Conservation (phyloP, 2,113 vertebrate genomes). For the Panurus biarmicus region DNA sequence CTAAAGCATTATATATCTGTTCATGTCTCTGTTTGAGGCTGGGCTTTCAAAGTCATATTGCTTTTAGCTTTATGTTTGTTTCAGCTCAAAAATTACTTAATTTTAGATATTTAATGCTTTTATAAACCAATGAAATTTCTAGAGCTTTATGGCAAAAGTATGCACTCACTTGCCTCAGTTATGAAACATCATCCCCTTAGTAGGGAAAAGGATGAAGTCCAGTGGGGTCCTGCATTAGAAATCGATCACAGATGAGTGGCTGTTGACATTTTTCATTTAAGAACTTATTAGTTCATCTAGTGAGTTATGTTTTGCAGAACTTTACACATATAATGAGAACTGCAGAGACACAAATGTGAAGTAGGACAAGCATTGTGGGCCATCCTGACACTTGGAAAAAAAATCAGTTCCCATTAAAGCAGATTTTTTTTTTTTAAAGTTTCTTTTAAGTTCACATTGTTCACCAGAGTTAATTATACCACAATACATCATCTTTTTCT, state of each 20-base stretch:
- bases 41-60: conserved; percentile 4
- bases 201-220: neutral
- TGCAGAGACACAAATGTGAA: neutral
- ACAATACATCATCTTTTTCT: conserved; percentile 10
- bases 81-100: conserved; percentile 49
- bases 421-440: neutral
- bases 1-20: conserved; percentile 32
- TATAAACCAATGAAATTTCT: conserved; percentile 23
- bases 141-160: neutral
- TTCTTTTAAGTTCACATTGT: neutral
- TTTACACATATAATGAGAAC: neutral
- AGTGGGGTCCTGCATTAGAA: neutral
- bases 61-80: conserved; percentile 30
- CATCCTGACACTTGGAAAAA: neutral
- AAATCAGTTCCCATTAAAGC: neutral
- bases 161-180: neutral
- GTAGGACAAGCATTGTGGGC: neutral
- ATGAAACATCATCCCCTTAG: neutral
- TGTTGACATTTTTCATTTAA: neutral
- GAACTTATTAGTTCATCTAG: neutral
- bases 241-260: neutral
- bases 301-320: neutral
- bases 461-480: neutral
- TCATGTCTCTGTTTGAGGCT: neutral
- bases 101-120: conserved; percentile 22